Base-by-base conservation (phyloP, 2,888 invertebrate genomes). In the Dasysyrphus tricinctus region DNA sequence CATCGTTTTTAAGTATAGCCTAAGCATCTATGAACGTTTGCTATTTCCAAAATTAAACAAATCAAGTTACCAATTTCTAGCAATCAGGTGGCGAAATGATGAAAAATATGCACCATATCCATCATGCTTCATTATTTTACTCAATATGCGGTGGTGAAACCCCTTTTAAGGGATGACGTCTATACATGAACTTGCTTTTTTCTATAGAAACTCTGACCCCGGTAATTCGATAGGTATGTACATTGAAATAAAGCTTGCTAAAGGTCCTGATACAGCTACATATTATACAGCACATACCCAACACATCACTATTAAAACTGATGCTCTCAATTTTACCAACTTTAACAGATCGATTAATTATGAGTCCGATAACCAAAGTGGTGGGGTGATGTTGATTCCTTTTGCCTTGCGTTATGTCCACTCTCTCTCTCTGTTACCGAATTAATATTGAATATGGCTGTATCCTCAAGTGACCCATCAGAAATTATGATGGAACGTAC, bases 391-490 rank as follows among this genome's bases (percentile, higher is more conserved):
- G 34, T 29, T 44, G 14, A n/a, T 44, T 44, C 32, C n/a, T 34
- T 44, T 34, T 59, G 42, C 67, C 57, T 69, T 65, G 32, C 54
- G 70, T 77, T 77, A 59, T 51, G 16, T 34, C 65, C 56, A 63
- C 47, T 57, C 44, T 65, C 44, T 57, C 44, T 65, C 37, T 57
- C 47, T 59, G 39, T 51, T 49, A 65, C 39, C 47, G 70, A 54
- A 80, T 85, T 85, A 77, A 74, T 85, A 85, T 81, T 69, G 73
- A 85, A 85, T 81, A 85, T 70, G 74, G 70, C 56, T 61, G 72
- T 80, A 85, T 85, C 77, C 85, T 85, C 85, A 85, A 85, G 85
- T 85, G 85, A 85, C 85, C 85, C 85, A 85, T 85, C 85, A 81
- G 81, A 78, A 85, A 85, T 81, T 85, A 85, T 85, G 85, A 85